Percentiles rank a stretch among this genome's conserved stretches.
phyloP scores from a whole-genome alignment of 2,888 invertebrate species.

The Phyllotreta cruciferae region DNA sequence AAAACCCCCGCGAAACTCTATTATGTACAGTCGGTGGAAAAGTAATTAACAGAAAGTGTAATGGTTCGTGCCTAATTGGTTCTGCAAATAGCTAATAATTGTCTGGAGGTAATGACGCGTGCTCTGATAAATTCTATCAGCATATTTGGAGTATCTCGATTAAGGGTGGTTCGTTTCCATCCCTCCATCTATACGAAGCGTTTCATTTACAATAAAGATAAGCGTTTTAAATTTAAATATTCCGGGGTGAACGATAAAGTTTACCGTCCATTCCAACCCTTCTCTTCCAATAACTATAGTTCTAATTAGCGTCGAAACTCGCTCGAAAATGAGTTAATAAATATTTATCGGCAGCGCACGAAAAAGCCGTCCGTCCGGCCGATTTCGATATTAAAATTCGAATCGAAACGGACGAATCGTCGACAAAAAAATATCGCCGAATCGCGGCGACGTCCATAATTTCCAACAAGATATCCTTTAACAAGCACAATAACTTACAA shows the following conservation, averaged over 20 bases:
- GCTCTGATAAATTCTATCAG: constrained; percentile 50
- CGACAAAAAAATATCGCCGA: constrained; percentile 37
- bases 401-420: constrained; percentile 24
- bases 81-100: constrained; percentile 48
- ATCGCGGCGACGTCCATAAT: constrained; percentile 52
- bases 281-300: too few species aligned
- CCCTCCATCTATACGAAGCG: not conserved
- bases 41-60: constrained; percentile 42
- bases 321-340: constrained; percentile 43
- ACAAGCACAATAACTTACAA: constrained; percentile 61
- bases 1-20: constrained; percentile 27
- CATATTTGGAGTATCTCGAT: constrained; percentile 44
- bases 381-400: constrained; percentile 28
- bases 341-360: constrained; percentile 37
- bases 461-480: constrained; percentile 56
- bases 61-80: constrained; percentile 46
- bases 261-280: too few species aligned
- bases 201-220: not conserved
- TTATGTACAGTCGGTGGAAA: constrained; percentile 33
- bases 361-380: constrained; percentile 34
- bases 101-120: constrained; percentile 49
- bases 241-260: too few species aligned
- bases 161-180: constrained; percentile 2
- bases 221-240: too few species aligned
- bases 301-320: too few species aligned